These are phyloP conservation scores for Zaprionus ghesquierei DNA, from an alignment of 1,140 invertebrate species.

Conservation along the genomic window DNA sequence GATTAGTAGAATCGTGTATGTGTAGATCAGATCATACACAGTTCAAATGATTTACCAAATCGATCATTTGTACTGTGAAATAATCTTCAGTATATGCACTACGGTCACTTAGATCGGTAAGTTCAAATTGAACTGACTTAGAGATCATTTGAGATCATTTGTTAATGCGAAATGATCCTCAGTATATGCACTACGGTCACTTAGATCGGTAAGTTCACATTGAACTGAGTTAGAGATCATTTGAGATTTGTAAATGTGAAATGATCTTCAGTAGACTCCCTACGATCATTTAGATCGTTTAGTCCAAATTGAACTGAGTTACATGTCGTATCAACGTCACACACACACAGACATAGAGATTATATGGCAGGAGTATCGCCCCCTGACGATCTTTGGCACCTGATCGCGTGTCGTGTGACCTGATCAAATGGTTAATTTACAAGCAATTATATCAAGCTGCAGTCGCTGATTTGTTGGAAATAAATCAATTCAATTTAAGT, in stretches of 20 bases:
- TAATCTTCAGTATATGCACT: neutral
- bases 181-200: too few relatives aligned
- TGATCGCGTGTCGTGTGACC: conserved; percentile 32
- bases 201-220: neutral
- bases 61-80: neutral
- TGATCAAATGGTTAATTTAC: conserved; percentile 65
- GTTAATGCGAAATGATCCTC: too few relatives aligned
- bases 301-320: neutral
- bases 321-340: neutral
- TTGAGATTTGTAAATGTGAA: too few relatives aligned
- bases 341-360: too few relatives aligned
- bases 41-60: neutral
- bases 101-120: neutral
- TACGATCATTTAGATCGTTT: too few relatives aligned
- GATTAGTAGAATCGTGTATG: neutral
- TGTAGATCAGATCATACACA: neutral
- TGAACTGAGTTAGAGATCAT: too few relatives aligned
- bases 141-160: too few relatives aligned
- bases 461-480: conserved; percentile 74
- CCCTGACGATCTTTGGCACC: conserved; percentile 8
- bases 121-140: too few relatives aligned
- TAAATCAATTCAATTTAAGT: conserved; percentile 81
- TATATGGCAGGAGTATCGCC: neutral
- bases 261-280: too few relatives aligned
- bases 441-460: conserved; percentile 76